phyloP scores from a whole-genome alignment of 2,113 vertebrate genomes.

The Rallus limicola region DNA sequence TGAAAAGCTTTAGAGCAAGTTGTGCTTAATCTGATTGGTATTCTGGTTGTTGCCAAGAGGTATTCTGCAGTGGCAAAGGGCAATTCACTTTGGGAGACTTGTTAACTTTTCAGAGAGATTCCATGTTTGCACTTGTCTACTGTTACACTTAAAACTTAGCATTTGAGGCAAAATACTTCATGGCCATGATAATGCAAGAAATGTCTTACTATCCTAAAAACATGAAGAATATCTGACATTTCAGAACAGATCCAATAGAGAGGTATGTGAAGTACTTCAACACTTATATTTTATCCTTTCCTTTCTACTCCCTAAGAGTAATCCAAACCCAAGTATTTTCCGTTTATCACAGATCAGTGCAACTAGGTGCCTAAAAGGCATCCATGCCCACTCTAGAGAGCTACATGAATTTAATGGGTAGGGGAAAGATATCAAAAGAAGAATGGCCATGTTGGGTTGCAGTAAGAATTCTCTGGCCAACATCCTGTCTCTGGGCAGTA shows the following conservation, averaged over 20 bases:
- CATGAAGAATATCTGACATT: background rate
- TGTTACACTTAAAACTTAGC: background rate
- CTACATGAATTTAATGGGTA: background rate
- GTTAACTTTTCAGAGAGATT: slow-evolving; percentile 10
- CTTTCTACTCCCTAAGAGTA: background rate
- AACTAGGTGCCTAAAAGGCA: background rate
- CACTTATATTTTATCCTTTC: background rate
- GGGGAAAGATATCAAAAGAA: background rate
- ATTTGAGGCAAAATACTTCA: background rate
- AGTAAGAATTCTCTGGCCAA: background rate
- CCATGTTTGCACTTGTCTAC: background rate
- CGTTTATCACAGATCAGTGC: background rate
- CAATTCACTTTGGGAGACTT: background rate
- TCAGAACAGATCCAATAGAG: background rate
- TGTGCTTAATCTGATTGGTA: background rate
- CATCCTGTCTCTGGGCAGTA: background rate
- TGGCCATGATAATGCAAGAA: background rate
- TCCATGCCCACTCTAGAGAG: background rate
- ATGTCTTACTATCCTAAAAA: background rate
- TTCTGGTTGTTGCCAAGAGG: background rate
- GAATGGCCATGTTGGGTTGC: background rate
- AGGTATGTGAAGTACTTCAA: background rate
- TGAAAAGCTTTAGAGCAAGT: slow-evolving; percentile 22
- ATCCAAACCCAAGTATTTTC: background rate
- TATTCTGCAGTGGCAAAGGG: slow-evolving; percentile 1